Evolutionary conservation across 1,140 invertebrate species (phyloP), one percentile per base, ranked within the genome.

Genomic region (Listronotus bonariensis): DNA sequence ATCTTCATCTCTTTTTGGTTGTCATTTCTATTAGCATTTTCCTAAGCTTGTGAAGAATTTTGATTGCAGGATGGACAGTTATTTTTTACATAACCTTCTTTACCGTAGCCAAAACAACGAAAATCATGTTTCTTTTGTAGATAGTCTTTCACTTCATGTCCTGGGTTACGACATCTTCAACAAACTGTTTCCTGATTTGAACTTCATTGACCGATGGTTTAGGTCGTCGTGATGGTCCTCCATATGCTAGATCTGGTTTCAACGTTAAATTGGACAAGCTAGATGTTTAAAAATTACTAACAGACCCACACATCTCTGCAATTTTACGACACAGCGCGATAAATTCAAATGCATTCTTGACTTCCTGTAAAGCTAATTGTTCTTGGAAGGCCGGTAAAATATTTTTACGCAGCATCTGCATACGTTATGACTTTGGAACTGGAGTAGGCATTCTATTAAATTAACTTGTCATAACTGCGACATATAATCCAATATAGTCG

Each of bases 381-480:
- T 46, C 18, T 46, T 46, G 43, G 9, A 46, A 46, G 14, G 17
- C 3, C 17, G 43, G 43, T 46, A 14, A 17, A 46, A 46, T 46
- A 46, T 46, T 46, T 12, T 12, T 46, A 17, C 43, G 43, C 43
- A 46, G 14, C 11, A 46, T n/a, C 18, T 15, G 43, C 43, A 46
- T 17, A 14, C 15, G 14, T n/a, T 6, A 46, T 3, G 43, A 46
- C 3, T 46, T 9, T 15, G 14, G 9, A 17, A 46, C 15, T 14
- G 43, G 18, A 46, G 43, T 46, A 20, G 3, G 43, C 43, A 46
- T 46, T 4, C 43, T 17, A 3, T 46, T n/a, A 17, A 46, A 46
- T 20, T 6, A 46, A 46, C 20, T 26, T 26, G 20, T 26, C 20
- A 26, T 26, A 26, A 46, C 17, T 10, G 43, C 18, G 18, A 46